Conservation (phyloP, 2,113 vertebrate genomes). For the Eolophus roseicapilla region DNA sequence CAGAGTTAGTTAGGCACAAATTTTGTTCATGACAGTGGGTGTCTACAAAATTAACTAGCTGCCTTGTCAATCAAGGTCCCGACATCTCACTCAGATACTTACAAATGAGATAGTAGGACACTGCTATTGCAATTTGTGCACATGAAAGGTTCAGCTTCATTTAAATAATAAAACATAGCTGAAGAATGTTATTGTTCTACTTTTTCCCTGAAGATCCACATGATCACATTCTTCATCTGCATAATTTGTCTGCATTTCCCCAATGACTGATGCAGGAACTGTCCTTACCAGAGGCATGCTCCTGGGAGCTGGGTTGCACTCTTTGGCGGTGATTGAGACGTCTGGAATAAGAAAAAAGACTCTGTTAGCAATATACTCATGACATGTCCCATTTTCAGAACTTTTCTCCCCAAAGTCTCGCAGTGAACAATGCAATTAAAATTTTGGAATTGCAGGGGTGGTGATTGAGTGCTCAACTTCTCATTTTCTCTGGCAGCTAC, state of each 20-base stretch:
- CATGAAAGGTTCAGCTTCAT: neutral
- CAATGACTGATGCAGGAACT: neutral
- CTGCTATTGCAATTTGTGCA: neutral
- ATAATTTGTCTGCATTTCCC: conserved; percentile 6
- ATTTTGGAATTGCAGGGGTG: conserved; percentile 22
- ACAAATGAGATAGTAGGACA: neutral
- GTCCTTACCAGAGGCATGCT: rapidly evolving
- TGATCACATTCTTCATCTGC: neutral
- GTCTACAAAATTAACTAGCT: neutral
- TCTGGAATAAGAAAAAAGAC: conserved; percentile 18
- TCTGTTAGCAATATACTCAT: neutral
- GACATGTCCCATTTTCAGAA: neutral
- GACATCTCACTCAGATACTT: neutral
- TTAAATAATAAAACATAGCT: neutral
- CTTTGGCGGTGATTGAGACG: conserved; percentile 33
- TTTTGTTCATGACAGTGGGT: neutral
- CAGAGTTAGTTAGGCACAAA: neutral
- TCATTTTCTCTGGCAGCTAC: conserved; percentile 50
- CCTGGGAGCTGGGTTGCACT: neutral
- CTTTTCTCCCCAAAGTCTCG: neutral
- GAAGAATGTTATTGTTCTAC: neutral
- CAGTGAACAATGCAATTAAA: conserved; percentile 39
- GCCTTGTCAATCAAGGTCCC: neutral
- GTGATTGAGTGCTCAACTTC: conserved; percentile 48
- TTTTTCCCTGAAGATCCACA: conserved; percentile 6